Evolutionary conservation across 2,797 vertebrate genomes (phyloP).

Genomic region (Rhynchotus rufescens): DNA sequence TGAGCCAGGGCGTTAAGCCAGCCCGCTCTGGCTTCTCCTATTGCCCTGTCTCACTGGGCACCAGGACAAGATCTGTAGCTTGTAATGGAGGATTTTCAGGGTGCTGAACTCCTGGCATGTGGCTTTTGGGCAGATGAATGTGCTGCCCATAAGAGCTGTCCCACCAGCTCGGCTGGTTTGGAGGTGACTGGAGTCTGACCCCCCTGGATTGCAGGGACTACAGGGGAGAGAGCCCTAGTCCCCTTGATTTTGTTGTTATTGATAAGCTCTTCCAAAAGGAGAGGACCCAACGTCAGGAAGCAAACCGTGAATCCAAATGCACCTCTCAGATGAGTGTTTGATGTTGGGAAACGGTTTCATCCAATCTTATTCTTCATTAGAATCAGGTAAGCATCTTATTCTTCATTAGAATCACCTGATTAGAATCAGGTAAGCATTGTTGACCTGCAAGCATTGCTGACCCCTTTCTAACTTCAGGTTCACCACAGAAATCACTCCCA

Average conservation of each 20-base stretch:
- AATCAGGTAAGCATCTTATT: no score
- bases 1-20: neutral
- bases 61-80: neutral
- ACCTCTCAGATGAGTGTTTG: neutral
- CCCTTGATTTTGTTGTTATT: neutral
- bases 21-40: accelerated
- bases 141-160: neutral
- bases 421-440: neutral
- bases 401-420: no score
- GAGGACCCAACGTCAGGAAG: neutral
- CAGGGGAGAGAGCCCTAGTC: neutral
- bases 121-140: neutral
- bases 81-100: neutral
- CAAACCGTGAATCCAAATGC: neutral
- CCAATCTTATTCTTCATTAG: neutral
- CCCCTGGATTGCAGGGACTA: neutral
- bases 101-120: neutral
- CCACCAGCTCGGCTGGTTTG: neutral
- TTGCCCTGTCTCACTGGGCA: neutral
- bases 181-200: neutral
- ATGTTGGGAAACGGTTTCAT: neutral
- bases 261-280: neutral
- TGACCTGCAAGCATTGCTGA: neutral
- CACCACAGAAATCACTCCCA: neutral
- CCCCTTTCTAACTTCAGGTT: neutral